These are phyloP conservation scores for Drosophila heteroneura DNA, from an alignment of 2,888 invertebrate genomes.

Conservation along the genomic window DNA sequence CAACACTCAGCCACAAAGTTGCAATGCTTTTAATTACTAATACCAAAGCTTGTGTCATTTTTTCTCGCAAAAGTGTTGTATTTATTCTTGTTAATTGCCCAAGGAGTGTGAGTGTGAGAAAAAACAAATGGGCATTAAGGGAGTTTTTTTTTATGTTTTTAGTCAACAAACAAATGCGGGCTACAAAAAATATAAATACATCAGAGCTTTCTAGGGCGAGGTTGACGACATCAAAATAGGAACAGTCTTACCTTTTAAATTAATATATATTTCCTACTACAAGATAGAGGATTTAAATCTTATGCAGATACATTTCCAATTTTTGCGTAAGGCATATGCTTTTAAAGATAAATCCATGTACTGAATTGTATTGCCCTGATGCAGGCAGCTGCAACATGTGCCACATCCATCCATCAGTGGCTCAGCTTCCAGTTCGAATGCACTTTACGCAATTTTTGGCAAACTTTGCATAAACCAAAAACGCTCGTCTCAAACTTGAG, in stretches of 20 bases:
- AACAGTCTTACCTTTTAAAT: not conserved
- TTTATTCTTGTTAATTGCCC: slow-evolving; percentile 63
- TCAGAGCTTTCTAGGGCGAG: not conserved
- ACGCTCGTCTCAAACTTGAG: slow-evolving; percentile 41
- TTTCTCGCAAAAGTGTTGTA: slow-evolving; percentile 40
- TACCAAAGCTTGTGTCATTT: slow-evolving; percentile 11
- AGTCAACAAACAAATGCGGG: not conserved
- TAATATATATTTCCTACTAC: no score
- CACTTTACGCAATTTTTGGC: slow-evolving; percentile 56
- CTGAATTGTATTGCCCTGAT: slow-evolving; percentile 27
- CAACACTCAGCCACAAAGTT: slow-evolving; percentile 16
- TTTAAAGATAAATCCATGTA: slow-evolving; percentile 11
- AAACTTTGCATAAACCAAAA: slow-evolving; percentile 70
- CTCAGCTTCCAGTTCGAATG: slow-evolving; percentile 50
- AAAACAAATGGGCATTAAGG: not conserved
- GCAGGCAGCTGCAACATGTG: slow-evolving; percentile 39
- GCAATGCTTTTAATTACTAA: slow-evolving; percentile 35
- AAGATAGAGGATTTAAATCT: not conserved
- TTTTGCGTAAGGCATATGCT: not conserved
- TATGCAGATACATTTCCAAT: not conserved
- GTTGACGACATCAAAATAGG: not conserved
- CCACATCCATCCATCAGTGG: slow-evolving; percentile 34
- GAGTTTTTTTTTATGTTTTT: not conserved
- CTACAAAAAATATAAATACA: not conserved
- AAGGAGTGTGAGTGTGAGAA: not conserved